Conservation (phyloP, 2,113 vertebrate genomes). For the Channa maculata region DNA sequence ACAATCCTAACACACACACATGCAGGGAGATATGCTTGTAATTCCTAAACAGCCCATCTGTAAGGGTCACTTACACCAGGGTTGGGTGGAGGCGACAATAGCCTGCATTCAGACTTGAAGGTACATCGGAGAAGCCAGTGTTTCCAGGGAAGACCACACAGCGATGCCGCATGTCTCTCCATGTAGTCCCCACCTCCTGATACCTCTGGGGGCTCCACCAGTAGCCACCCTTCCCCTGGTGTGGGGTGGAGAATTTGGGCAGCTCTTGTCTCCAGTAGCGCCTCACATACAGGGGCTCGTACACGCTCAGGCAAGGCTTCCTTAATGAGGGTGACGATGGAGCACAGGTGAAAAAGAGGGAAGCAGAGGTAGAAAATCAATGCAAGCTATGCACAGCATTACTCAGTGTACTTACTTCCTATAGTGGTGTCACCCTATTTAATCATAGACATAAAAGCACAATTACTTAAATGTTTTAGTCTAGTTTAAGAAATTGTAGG, state of each 20-base stretch:
- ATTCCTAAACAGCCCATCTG: neutral
- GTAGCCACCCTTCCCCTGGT: slow-evolving; percentile 60
- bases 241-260: slow-evolving; percentile 50
- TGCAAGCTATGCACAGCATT: slow-evolving; percentile 53
- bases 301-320: slow-evolving; percentile 53
- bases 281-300: slow-evolving; percentile 57
- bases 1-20: slow-evolving; percentile 28
- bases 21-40: slow-evolving; percentile 5
- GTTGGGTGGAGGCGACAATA: slow-evolving; percentile 59
- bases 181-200: slow-evolving; percentile 54
- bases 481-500: neutral
- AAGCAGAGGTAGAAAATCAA: slow-evolving; percentile 64
- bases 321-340: slow-evolving; percentile 28
- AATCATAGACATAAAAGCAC: slow-evolving; percentile 55
- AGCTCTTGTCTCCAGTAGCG: slow-evolving; percentile 43
- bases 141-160: slow-evolving; percentile 69
- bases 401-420: slow-evolving; percentile 57
- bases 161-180: slow-evolving; percentile 43
- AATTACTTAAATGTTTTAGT: slow-evolving; percentile 16
- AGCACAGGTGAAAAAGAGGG: slow-evolving; percentile 1
- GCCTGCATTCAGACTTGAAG: slow-evolving; percentile 51
- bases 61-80: slow-evolving; percentile 55
- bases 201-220: slow-evolving; percentile 67
- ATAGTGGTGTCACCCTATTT: slow-evolving; percentile 48
- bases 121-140: slow-evolving; percentile 65